Evolutionary conservation across 2,113 vertebrate species (phyloP), one percentile per base, ranked within the genome.

Genomic region (Leucoraja erinaceus): DNA sequence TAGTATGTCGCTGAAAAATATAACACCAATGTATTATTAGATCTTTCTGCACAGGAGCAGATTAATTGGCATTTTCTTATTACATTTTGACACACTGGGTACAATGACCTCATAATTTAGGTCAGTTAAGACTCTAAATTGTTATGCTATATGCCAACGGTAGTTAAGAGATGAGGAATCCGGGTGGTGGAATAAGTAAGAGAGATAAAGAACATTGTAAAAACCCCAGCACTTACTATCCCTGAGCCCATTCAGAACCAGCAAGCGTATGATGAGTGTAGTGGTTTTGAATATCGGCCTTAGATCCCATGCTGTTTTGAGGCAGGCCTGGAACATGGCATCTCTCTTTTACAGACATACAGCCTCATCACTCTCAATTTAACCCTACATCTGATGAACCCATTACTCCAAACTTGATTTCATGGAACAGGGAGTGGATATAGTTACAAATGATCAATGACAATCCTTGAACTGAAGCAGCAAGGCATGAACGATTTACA

Each of bases 291-390:
- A 98, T 98, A 97, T 98, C 97, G 96, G 96, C 96, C 97, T 97
- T 97, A 97, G 97, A 97, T 96, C 97, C 97, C 97, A 97, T 97
- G 97, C 97, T 97, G 97, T 96, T 97, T 95, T 95, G 96, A 97
- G 97, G 97, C 97, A 96, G 96, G 96, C 96, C 96, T 96, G 86
- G 96, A 97, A 97, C 97, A 97, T 97, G 97, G 97, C 96, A 96
- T 96, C 97, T 97, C 97, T 97, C 97, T 97, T 97, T 97, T 97
- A 96, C 95, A 96, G 66, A 72, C 90, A 72, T 68, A 97, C 96
- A 97, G 97, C 96, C 96, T 97, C 97, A 98, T 98, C 97, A 98
- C 97, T 98, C 97, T 98, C 97, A 98, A 98, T 98, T 98, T 98
- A 98, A 98, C 97, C 97, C 96, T 96, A 96, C 97, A 97, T 98